Percentiles rank a stretch among this genome's conserved stretches.
Conservation (phyloP, 2,888 invertebrate genomes). For the Drosophila peninsularis region DNA sequence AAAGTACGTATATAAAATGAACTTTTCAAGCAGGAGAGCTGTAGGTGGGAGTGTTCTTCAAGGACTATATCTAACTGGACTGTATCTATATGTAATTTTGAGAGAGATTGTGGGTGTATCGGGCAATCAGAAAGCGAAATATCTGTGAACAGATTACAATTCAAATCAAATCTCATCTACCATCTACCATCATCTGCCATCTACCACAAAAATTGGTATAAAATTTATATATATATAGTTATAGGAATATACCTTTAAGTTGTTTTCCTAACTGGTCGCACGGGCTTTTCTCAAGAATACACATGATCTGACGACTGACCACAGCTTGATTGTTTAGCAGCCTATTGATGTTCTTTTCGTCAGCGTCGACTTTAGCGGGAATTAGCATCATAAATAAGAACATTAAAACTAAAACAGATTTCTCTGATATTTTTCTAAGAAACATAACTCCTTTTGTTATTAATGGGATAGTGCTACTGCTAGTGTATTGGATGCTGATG, state of each 20-base stretch:
- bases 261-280: slow-evolving; percentile 87
- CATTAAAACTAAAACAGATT: slow-evolving; percentile 53
- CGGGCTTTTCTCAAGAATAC: slow-evolving; percentile 86
- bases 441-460: slow-evolving; percentile 43
- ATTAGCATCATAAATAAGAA: slow-evolving; percentile 72
- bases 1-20: neutral
- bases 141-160: too few relatives aligned
- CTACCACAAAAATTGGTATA: too few relatives aligned
- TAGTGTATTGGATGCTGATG: slow-evolving; percentile 35
- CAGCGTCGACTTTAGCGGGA: slow-evolving; percentile 58
- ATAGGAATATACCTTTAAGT: slow-evolving; percentile 86
- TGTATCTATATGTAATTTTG: too few relatives aligned
- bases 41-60: neutral
- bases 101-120: too few relatives aligned
- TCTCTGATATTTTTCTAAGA: slow-evolving; percentile 51
- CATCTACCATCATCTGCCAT: neutral
- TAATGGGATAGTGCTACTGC: slow-evolving; percentile 13
- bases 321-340: slow-evolving; percentile 83
- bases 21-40: neutral
- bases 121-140: too few relatives aligned
- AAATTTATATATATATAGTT: slow-evolving; percentile 9
- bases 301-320: slow-evolving; percentile 86
- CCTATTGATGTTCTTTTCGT: slow-evolving; percentile 83
- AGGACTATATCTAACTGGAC: too few relatives aligned
- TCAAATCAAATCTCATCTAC: neutral